Evolutionary conservation across 2,888 invertebrate genomes (phyloP), one percentile per base, ranked within the genome.

Genomic region (Troides aeacus): DNA sequence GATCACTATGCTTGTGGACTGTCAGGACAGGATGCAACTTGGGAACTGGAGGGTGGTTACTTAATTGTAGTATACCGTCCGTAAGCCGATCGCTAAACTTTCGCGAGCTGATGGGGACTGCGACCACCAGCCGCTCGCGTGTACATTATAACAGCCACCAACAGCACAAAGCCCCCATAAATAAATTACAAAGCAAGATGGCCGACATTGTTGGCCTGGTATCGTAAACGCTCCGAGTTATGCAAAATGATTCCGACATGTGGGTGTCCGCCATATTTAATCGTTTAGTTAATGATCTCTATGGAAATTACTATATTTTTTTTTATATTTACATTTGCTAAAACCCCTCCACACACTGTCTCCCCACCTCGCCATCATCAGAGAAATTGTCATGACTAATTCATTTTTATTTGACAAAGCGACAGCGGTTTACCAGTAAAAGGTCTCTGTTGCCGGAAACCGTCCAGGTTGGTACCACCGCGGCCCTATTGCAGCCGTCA

Each of bases 231-330:
- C 24, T 12, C 7, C 62, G 21, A 42, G 39, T 56, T 36, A 64
- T 64, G 56, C 56, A 56, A 64, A 64, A n/a, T 30, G 24, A 62
- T 57, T 46, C 58, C 46, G 50, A 42, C 46, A 68, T 58, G 68
- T 57, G 62, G 62, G 68, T 24, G 46, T 56, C 53, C 58, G 62
- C 68, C 68, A 68, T 62, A 30, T 68, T 68, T 68, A 62, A 63
- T 68, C 58, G 62, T n/a, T 10, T 46, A 15, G 30, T 17, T 61
- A 39, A 66, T 50, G 39, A 23, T 46, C 21, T 18, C 24, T 59
- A 59, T n/a, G 46, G 39, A 64, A 64, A 23, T 15, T 21, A 4
- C 10, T 50, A 46, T 24, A 42, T 36, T 23, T 65, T 59, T 46
- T 30, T 46, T 24, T 59, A 30, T 24, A 2, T 63, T 59, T 30